These are phyloP conservation scores for Gavialis gangeticus DNA, from an alignment of 2,113 vertebrate species.

Conservation along the genomic window DNA sequence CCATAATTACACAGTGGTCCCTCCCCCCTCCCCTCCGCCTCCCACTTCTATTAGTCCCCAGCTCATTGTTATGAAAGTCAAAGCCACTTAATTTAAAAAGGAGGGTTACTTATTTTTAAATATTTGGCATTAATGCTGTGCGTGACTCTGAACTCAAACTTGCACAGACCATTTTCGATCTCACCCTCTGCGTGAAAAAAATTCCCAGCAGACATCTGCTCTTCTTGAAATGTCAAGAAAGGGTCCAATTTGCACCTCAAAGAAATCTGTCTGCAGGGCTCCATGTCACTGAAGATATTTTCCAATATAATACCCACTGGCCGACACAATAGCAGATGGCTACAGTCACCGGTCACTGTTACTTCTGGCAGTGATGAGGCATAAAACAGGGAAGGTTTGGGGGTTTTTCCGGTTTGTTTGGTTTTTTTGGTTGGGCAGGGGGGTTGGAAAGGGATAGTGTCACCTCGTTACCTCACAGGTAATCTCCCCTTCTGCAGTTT, in stretches of 20 bases:
- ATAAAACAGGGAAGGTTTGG: neutral
- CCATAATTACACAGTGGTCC: neutral
- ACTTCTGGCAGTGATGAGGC: neutral
- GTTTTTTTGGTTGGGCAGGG: neutral
- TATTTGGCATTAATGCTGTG: neutral
- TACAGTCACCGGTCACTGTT: neutral
- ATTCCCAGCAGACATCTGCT: neutral
- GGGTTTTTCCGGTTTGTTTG: neutral
- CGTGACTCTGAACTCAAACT: neutral
- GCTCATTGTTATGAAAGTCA: neutral
- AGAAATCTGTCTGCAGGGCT: neutral
- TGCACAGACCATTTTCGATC: neutral
- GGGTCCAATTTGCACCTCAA: neutral
- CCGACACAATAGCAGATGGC: neutral
- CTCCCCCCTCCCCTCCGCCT: no score
- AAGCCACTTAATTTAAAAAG: neutral
- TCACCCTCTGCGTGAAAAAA: neutral
- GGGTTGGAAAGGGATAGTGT: neutral
- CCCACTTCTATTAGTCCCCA: neutral
- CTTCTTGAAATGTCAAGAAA: neutral
- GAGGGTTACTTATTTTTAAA: neutral
- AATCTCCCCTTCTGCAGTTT: neutral
- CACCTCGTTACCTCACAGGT: neutral
- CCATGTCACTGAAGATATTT: neutral
- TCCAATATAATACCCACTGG: neutral